Conservation (phyloP, 2,113 vertebrate genomes). For the Heterocephalus glaber region DNA sequence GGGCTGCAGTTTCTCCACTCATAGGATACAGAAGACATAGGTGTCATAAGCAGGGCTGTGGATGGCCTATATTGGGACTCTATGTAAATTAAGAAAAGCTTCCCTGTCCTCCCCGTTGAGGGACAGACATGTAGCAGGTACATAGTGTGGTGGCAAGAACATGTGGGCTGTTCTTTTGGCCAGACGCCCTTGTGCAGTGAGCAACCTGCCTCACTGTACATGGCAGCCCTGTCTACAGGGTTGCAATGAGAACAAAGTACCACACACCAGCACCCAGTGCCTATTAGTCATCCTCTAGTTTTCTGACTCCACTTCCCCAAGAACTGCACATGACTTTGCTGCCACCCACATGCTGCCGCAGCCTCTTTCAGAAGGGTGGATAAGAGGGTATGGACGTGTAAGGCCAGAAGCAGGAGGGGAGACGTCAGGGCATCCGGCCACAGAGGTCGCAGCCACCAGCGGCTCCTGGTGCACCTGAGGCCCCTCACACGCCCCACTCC, state of each 20-base stretch:
- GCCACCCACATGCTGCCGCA: not conserved
- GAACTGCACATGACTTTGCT: not conserved
- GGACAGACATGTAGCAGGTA: too few relatives aligned
- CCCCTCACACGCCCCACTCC: not conserved
- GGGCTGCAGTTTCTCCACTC: not conserved
- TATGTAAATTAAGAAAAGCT: not conserved
- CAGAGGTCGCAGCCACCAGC: not conserved
- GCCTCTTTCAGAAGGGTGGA: not conserved
- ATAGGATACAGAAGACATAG: not conserved
- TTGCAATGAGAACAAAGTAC: not conserved
- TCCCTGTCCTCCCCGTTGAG: too few relatives aligned
- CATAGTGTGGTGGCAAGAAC: not conserved
- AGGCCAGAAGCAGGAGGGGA: not conserved
- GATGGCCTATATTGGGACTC: not conserved
- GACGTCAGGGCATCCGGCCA: not conserved
- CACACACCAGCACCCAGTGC: not conserved
- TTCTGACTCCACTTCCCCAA: not conserved
- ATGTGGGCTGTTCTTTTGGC: fast-evolving
- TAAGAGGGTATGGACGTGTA: not conserved
- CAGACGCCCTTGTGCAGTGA: not conserved
- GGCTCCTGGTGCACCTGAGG: fast-evolving
- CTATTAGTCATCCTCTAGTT: not conserved
- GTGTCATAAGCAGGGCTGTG: not conserved
- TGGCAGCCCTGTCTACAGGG: not conserved
- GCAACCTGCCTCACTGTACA: not conserved